Base-by-base conservation (phyloP, 1,140 invertebrate genomes). In the Drosophila parabipectinata region DNA sequence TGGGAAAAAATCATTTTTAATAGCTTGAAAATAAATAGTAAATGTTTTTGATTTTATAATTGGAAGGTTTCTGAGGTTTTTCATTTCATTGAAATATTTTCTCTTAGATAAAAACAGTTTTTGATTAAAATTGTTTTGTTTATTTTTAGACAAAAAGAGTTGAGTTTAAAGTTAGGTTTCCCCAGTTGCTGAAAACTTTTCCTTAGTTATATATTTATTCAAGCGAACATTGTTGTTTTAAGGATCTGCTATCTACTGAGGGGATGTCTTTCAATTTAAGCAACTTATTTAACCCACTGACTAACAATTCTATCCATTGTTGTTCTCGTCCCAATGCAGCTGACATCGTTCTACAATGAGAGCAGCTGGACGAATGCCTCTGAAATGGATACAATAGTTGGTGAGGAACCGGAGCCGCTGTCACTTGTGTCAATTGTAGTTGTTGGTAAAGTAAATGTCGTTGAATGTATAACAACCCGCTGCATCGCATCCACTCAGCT, bases 381-480 rank as follows among this genome's bases (percentile, higher is more conserved):
- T 34, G 78, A 92, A 60, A 91, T 92, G 62, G 93, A 93, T 72
- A 94, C 93, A 79, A 94, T 93, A 80, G 93, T 94, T 77, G 93
- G 93, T 75, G 94, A 95, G 77, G 94, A 95, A 71, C 94, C 95
- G 62, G 95, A 95, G 85, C 93, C 94, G 73, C 94, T 95, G 74
- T 95, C 95, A 51, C 92, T 95, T 90, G 93, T 95, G 79, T 95
- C 95, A 80, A 95, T 95, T 92, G 92, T 96, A 90, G 92, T 95
- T 92, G 94, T 96, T 91, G 95, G 95, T 95, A 93, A 94, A 95
- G 93, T 92, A 92, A 92, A 89, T 89, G 77, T 91, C 91, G 89
- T 92, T 91, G 90, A 91, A 91, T 89, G 91, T 90, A 69, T 69
- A 75, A 64, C 69, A 73, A 32, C 32, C 39, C 63, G 52, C 58